A percentile compares a stretch with the other conserved stretches of the same genome.
Evolutionary conservation across 2,113 vertebrate genomes (phyloP).

Genomic region (Oncorhynchus gorbuscha): DNA sequence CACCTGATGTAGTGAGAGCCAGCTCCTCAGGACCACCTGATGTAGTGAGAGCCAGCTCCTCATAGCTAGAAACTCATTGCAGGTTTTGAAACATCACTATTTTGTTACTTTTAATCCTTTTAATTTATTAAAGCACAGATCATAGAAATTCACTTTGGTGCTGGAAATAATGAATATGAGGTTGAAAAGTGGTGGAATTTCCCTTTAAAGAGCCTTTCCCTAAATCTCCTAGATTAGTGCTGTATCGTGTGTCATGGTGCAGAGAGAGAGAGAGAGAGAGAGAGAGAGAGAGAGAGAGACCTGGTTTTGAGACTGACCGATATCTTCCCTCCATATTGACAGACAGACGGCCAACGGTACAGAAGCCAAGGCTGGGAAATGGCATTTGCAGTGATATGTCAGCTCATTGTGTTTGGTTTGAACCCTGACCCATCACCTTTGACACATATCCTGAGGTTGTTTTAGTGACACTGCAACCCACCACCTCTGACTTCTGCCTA

Average conservation of each 20-base stretch:
- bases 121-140: no score
- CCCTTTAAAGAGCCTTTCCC: constrained; percentile 60
- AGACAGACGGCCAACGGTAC: constrained; percentile 11
- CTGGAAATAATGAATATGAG: no score
- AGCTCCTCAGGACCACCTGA: no score
- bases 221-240: constrained; percentile 67
- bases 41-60: no score
- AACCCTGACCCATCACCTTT: background rate
- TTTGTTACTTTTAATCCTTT: no score
- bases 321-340: constrained; percentile 42
- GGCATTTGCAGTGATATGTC: constrained; percentile 10
- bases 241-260: constrained; percentile 69
- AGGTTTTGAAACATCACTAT: no score
- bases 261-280: constrained; percentile 16
- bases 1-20: no score
- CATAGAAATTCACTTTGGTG: no score
- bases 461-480: constrained; percentile 25
- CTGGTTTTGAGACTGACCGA: constrained; percentile 40
- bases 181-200: background rate
- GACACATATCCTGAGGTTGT: background rate
- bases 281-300: constrained; percentile 44
- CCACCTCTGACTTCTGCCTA: constrained; percentile 8
- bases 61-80: no score
- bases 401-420: background rate
- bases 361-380: background rate